phyloP scores from a whole-genome alignment of 2,888 invertebrate species.

The Scaptomyza polygonia region DNA sequence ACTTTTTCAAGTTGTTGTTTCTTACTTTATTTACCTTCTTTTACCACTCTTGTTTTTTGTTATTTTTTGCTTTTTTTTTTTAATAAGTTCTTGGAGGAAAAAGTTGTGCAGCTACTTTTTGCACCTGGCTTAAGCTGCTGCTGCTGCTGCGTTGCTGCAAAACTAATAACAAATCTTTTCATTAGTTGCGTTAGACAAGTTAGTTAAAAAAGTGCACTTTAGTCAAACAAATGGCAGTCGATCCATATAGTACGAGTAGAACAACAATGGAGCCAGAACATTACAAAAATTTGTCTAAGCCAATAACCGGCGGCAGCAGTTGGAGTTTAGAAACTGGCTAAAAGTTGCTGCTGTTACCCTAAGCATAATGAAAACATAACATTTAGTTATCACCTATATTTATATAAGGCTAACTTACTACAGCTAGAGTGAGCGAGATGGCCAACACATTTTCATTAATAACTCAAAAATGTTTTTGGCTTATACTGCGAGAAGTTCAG shows the following conservation, averaged over 20 bases:
- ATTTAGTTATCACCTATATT: constrained; percentile 78
- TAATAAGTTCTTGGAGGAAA: constrained; percentile 45
- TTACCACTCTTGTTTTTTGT: neutral
- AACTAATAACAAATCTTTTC: constrained; percentile 80
- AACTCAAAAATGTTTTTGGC: constrained; percentile 77
- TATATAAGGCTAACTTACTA: constrained; percentile 44
- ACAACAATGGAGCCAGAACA: constrained; percentile 32
- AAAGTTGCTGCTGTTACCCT: constrained; percentile 41
- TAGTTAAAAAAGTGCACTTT: constrained; percentile 76
- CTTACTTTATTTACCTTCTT: constrained; percentile 2
- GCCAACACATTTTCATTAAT: constrained; percentile 73
- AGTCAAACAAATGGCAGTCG: constrained; percentile 62
- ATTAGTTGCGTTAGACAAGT: constrained; percentile 79
- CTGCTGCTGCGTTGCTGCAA: constrained; percentile 36
- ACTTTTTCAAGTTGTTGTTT: constrained; percentile 70
- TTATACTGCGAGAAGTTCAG: constrained; percentile 63
- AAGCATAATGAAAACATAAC: constrained; percentile 79
- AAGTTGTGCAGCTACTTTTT: constrained; percentile 61
- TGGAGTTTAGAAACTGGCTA: constrained; percentile 40
- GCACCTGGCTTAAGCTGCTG: constrained; percentile 56
- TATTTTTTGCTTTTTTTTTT: constrained; percentile 12
- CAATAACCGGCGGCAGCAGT: constrained; percentile 53
- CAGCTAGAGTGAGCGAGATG: neutral
- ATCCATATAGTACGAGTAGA: neutral
- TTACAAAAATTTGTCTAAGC: constrained; percentile 52